Conservation (phyloP, 2,113 vertebrate species). For the Capreolus pygargus region DNA sequence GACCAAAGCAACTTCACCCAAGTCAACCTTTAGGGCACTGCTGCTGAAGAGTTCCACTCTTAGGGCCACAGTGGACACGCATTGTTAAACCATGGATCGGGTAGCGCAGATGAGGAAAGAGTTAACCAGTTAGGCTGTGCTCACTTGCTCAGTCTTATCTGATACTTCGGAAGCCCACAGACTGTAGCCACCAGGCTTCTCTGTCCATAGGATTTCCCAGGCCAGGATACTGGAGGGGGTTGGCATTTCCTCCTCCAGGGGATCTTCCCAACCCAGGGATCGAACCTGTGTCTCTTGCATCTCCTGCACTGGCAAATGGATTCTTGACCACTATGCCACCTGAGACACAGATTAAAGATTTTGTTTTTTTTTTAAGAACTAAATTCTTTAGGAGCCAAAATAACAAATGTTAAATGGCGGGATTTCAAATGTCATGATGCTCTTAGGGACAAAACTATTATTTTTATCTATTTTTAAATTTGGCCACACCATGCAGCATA, state of each 20-base stretch:
- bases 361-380: neutral
- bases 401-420: neutral
- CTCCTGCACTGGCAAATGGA: neutral
- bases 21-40: rapidly evolving
- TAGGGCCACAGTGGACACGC: rapidly evolving
- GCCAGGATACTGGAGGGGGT: neutral
- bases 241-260: neutral
- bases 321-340: neutral
- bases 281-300: neutral
- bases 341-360: neutral
- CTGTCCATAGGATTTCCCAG: neutral
- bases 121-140: neutral
- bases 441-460: neutral
- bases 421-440: neutral
- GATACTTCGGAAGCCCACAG: neutral
- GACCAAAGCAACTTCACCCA: no score
- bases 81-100: rapidly evolving
- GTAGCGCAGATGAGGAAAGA: neutral
- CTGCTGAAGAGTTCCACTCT: neutral
- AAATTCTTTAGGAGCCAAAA: neutral
- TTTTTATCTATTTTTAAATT: neutral
- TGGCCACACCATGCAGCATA: neutral
- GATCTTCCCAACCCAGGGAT: neutral
- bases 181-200: neutral
- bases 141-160: neutral